phyloP scores from a whole-genome alignment of 2,888 invertebrate species.

The Hypercompe scribonia region DNA sequence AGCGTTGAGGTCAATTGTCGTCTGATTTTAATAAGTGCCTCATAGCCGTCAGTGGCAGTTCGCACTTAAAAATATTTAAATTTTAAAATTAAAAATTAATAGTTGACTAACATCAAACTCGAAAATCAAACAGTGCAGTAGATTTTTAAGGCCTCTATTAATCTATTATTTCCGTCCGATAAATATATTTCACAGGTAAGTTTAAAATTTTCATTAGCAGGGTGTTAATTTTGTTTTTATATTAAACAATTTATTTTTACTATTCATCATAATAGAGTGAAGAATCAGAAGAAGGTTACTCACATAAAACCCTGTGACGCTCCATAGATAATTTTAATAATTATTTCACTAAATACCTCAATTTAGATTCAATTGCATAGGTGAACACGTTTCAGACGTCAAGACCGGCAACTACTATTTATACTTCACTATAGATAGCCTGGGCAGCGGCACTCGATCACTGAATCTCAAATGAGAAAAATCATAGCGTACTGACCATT shows the following conservation, averaged over 20 bases:
- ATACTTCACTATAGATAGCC: conserved; percentile 74
- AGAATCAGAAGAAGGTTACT: conserved; percentile 22
- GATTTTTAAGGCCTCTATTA: no score
- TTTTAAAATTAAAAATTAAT: neutral
- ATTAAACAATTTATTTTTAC: conserved; percentile 8
- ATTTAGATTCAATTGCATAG: conserved; percentile 40
- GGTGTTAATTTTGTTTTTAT: neutral
- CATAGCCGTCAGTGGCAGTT: conserved; percentile 44
- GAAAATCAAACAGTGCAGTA: neutral
- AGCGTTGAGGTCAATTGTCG: conserved; percentile 73
- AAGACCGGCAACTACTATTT: conserved; percentile 68
- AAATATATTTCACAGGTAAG: neutral
- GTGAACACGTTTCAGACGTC: conserved; percentile 60
- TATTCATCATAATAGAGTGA: conserved; percentile 6
- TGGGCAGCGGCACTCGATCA: conserved; percentile 65
- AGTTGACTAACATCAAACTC: neutral
- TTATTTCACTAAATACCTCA: conserved; percentile 21
- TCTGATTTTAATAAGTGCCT: conserved; percentile 65
- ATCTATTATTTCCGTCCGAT: no score
- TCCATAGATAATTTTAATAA: neutral
- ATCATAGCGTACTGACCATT: conserved; percentile 63
- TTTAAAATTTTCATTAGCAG: neutral
- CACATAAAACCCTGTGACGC: conserved; percentile 21
- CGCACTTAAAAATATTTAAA: neutral
- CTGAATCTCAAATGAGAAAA: conserved; percentile 81